A percentile compares a stretch with the other conserved stretches of the same genome.
Conservation (phyloP, 2,113 vertebrate genomes). For the Bettongia penicillata region DNA sequence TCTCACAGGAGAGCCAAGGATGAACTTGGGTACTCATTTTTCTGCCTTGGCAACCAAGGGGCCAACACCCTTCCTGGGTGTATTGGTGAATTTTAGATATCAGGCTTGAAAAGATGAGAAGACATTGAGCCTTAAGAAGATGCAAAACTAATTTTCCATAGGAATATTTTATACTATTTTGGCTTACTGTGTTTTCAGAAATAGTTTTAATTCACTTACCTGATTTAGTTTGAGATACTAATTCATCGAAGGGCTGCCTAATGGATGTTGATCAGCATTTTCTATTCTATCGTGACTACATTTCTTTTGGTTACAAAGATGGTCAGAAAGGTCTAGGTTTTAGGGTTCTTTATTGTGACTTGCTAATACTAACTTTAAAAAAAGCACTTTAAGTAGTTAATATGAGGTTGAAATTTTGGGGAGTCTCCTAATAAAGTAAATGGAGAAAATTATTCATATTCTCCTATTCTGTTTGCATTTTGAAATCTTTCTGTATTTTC, state of each 20-base stretch:
- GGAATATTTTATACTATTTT: not conserved
- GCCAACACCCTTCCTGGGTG: slow-evolving; percentile 65
- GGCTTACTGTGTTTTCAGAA: not conserved
- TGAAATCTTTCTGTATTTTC: slow-evolving; percentile 52
- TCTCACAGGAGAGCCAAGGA: not conserved
- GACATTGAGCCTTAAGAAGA: not conserved
- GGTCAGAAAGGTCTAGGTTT: not conserved
- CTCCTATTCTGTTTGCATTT: slow-evolving; percentile 58
- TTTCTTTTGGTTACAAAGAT: not conserved
- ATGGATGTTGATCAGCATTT: not conserved
- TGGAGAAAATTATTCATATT: slow-evolving; percentile 1
- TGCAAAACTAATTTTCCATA: not conserved
- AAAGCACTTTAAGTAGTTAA: not conserved
- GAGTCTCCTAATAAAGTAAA: not conserved
- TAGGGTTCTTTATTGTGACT: not conserved
- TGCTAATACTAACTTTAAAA: not conserved
- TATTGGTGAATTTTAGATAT: not conserved
- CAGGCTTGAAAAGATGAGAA: not conserved
- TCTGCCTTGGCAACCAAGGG: slow-evolving; percentile 10
- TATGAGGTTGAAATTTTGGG: not conserved
- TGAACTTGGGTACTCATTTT: not conserved
- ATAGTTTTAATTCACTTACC: accelerated
- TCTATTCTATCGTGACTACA: not conserved
- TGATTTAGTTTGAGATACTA: not conserved
- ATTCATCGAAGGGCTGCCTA: no score